phyloP scores from a whole-genome alignment of 1,140 invertebrate genomes.

The Drosophila auraria region DNA sequence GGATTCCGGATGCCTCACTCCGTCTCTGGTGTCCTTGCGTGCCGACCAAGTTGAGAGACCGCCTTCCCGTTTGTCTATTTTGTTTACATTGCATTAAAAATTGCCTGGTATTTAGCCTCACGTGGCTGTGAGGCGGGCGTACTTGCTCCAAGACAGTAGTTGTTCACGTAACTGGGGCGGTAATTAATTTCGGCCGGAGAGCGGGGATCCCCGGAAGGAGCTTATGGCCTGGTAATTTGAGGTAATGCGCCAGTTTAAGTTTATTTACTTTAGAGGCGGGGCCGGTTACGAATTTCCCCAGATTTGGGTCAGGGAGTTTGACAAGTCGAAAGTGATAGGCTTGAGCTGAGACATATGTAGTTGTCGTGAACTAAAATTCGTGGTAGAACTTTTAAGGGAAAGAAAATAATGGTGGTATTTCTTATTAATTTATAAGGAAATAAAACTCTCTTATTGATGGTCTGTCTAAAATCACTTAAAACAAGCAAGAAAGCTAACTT shows the following conservation, averaged over 20 bases:
- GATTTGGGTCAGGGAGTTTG: slow-evolving; percentile 58
- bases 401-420: background rate
- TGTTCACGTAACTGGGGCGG: slow-evolving; percentile 43
- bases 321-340: slow-evolving; percentile 52
- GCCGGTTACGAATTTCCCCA: slow-evolving; percentile 37
- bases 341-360: background rate
- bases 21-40: slow-evolving; percentile 62
- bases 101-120: slow-evolving; percentile 43
- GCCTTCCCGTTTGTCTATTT: slow-evolving; percentile 33
- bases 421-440: too few species aligned
- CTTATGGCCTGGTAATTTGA: slow-evolving; percentile 48
- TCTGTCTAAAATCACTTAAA: too few species aligned
- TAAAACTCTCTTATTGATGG: too few species aligned
- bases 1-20: slow-evolving; percentile 17
- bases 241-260: slow-evolving; percentile 38
- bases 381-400: too few species aligned
- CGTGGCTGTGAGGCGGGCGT: slow-evolving; percentile 2
- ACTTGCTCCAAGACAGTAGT: slow-evolving; percentile 34
- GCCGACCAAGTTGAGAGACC: slow-evolving; percentile 55
- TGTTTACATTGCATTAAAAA: slow-evolving; percentile 74
- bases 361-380: background rate
- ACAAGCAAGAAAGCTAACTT: too few species aligned
- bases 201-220: slow-evolving; percentile 20
- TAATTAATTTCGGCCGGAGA: slow-evolving; percentile 63
- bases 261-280: slow-evolving; percentile 29